Conservation (phyloP, 2,113 vertebrate species). For the Coreoperca whiteheadi region DNA sequence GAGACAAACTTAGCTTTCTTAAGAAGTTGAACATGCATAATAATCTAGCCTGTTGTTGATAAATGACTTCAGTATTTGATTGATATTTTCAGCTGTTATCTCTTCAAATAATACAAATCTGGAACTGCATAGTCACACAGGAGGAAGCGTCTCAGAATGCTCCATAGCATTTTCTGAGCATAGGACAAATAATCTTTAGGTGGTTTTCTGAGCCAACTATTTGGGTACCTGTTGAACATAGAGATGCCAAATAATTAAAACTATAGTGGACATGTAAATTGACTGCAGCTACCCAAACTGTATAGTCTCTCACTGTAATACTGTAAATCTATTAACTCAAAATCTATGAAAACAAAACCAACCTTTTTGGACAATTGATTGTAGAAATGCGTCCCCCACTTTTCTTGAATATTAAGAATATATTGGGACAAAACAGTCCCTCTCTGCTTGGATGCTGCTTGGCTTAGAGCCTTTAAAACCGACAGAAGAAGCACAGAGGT, state of each 20-base stretch:
- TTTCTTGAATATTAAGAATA: background rate
- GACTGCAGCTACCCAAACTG: background rate
- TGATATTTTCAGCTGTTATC: background rate
- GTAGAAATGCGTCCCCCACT: background rate
- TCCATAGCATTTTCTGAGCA: too few species aligned
- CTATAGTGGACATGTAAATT: too few species aligned
- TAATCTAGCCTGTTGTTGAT: background rate
- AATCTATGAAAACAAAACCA: background rate
- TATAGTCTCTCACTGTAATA: background rate
- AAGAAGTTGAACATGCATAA: background rate
- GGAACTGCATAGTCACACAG: background rate
- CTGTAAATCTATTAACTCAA: background rate
- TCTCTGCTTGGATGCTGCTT: background rate
- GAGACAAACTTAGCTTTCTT: background rate
- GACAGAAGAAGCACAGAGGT: conserved; percentile 52
- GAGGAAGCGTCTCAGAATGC: too few species aligned
- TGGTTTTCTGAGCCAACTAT: too few species aligned
- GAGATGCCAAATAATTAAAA: background rate
- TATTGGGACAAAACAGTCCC: background rate
- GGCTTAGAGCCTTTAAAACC: conserved; percentile 25
- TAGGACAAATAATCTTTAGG: too few species aligned
- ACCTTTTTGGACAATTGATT: background rate
- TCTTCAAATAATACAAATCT: background rate
- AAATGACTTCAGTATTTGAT: background rate
- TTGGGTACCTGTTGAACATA: background rate